Evolutionary conservation across 2,113 vertebrate species (phyloP).

Genomic region (Arizona elegans): DNA sequence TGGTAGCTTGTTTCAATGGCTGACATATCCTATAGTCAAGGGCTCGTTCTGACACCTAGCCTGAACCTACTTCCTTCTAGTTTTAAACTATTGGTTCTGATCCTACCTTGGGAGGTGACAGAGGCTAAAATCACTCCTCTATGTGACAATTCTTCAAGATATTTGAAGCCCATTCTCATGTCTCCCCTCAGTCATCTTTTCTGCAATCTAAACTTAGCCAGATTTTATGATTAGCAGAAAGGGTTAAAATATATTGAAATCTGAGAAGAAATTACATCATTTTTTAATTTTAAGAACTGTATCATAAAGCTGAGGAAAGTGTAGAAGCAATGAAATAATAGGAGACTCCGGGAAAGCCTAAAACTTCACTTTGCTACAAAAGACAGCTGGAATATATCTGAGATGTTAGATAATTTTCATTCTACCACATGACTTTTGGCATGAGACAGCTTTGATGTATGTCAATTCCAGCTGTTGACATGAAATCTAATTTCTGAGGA

Average conservation of each 20-base stretch:
- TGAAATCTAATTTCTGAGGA: constrained; percentile 24
- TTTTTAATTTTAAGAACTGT: constrained; percentile 22
- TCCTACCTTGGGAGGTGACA: background rate
- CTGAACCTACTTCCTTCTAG: background rate
- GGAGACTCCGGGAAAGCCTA: background rate
- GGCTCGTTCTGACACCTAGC: background rate
- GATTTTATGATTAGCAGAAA: background rate
- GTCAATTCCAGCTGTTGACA: constrained; percentile 38
- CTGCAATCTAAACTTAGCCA: background rate
- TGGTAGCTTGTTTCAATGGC: background rate
- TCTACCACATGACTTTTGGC: constrained; percentile 16
- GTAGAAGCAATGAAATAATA: background rate
- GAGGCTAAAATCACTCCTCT: background rate
- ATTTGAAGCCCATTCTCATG: background rate
- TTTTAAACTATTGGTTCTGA: background rate
- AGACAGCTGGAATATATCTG: constrained; percentile 34
- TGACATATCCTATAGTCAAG: background rate
- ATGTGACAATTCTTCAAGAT: background rate
- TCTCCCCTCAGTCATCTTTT: background rate
- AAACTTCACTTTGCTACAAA: background rate
- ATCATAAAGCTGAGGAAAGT: background rate
- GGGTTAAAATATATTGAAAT: background rate
- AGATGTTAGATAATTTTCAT: background rate
- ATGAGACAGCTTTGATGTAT: background rate
- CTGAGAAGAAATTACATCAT: background rate